Evolutionary conservation across 2,888 invertebrate genomes (phyloP), one percentile per base, ranked within the genome.

Genomic region (Trissolcus japonicus): DNA sequence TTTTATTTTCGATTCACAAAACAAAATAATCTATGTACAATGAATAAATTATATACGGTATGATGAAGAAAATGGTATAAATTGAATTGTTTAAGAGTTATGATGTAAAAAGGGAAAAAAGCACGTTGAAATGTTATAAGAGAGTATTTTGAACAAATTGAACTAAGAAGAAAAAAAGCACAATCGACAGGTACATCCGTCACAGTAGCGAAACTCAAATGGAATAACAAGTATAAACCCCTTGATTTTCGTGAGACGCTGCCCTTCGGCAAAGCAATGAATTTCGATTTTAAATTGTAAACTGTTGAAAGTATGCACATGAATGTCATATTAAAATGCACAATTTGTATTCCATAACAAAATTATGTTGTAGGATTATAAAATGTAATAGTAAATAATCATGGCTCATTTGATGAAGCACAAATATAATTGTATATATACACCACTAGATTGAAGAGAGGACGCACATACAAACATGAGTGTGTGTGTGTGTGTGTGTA

Each of bases 251-350:
- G 81, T 81, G 81, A 80, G 82, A 82, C 54, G 75, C 76, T 72
- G 73, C 80, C 79, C 80, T 82, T 84, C 83, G 76, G 60, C 80
- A 83, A 84, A 85, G 68, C 80, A 62, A 72, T 81, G 75, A 81
- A 83, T 82, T 82, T 69, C 79, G 79, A 83, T 81, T 84, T 83
- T 72, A 80, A 82, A 85, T 84, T 82, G 81, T 76, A 79, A 77
- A 74, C 81, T 80, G 65, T 56, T 54, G 74, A 76, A 82, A 83
- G 82, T 82, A 83, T 82, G 78, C 77, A 79, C 80, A 77, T n/a
- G 55, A 48, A 60, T 29, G 46, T 11, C 29, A 19, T 4, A 25
- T 25, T 25, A 35, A 35, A 35, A 9, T 35, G 11, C 35, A 35
- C 1, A 1, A 35, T 35, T 11, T 3, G 9, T 35, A 35, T 9